phyloP scores from a whole-genome alignment of 2,888 invertebrate species.

The Lysandra bellargus region DNA sequence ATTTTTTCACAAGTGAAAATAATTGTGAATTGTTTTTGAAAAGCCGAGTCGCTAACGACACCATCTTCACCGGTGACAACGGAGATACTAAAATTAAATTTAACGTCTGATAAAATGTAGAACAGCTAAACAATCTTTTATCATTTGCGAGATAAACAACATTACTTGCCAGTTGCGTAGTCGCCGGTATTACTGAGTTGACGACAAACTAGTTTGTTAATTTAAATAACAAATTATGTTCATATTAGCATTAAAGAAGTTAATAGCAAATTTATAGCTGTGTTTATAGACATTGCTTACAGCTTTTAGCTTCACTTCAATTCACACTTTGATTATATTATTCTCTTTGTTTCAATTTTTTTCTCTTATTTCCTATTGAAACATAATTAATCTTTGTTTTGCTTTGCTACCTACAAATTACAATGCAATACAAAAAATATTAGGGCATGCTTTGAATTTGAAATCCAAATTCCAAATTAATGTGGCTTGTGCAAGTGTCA shows the following conservation, averaged over 20 bases:
- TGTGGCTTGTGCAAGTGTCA: too few species aligned
- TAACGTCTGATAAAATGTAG: not conserved
- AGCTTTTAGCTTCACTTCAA: not conserved
- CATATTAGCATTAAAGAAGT: too few species aligned
- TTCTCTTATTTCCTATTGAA: too few species aligned
- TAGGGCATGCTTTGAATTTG: too few species aligned
- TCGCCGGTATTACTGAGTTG: slow-evolving; percentile 6
- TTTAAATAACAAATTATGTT: slow-evolving; percentile 16
- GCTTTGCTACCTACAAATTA: too few species aligned
- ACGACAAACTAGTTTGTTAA: slow-evolving; percentile 20
- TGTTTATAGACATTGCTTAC: not conserved
- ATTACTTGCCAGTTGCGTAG: slow-evolving; percentile 8
- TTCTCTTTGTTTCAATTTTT: not conserved
- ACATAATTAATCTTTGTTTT: too few species aligned
- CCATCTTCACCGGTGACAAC: not conserved
- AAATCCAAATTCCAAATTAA: too few species aligned
- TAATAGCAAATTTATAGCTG: slow-evolving; percentile 2
- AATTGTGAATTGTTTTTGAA: slow-evolving; percentile 20
- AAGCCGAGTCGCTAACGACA: slow-evolving; percentile 18
- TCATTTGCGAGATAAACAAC: slow-evolving; percentile 16
- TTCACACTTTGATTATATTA: not conserved
- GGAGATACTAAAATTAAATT: not conserved
- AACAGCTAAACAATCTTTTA: slow-evolving; percentile 7
- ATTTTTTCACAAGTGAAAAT: slow-evolving; percentile 10
- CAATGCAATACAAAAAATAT: too few species aligned